Base-by-base conservation (phyloP, 92 coral and sea anemone genomes). In the Desmophyllum pertusum region DNA sequence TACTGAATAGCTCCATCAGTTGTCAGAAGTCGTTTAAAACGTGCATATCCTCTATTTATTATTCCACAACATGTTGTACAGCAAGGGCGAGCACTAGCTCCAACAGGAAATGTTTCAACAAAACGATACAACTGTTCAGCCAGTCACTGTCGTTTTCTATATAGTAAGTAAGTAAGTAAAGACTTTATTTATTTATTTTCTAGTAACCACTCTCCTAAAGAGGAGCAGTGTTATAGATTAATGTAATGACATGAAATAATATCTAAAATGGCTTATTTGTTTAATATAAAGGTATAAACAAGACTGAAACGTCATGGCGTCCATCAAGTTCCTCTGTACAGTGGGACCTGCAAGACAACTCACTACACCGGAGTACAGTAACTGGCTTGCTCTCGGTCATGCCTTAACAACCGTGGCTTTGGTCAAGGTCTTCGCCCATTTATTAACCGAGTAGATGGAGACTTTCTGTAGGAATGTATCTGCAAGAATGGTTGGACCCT, bases 341-440 rank as follows among this genome's bases (percentile, higher is more conserved):
- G 70, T 18, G 3, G 43, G 43, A 5, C 72, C 70, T 29, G 70
- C 39, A 0, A 15, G 41, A 18, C 30, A 61, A 4, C 1, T 39
- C 1, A n/a, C 72, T 13, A 62, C 25, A 14, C 55, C 83, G n/a
- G 85, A 79, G 45, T 92, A 90, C 88, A 89, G 83, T 68, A 93
- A 94, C 77, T 94, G 98, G 98, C 90, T 94, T 25, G 86, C 95
- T 35, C 90, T 94, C 41, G 98, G 98, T 2, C 84, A 88, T 63
- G 92, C 92, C n/a, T 81, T 94, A 23, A 37, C 83, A 33, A 79
- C 83, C 9, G 35, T 89, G n/a, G 51, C 73, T 90, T 27, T 87
- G 95, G n/a, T 64, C 70, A 48, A 15, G 95, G 97, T 37, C 77
- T 93, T 37, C 87, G 95, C 41, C 85, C 94, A 37, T 93, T 84